These are phyloP conservation scores for Regulus satrapa DNA, from an alignment of 2,113 vertebrate genomes.

Conservation along the genomic window DNA sequence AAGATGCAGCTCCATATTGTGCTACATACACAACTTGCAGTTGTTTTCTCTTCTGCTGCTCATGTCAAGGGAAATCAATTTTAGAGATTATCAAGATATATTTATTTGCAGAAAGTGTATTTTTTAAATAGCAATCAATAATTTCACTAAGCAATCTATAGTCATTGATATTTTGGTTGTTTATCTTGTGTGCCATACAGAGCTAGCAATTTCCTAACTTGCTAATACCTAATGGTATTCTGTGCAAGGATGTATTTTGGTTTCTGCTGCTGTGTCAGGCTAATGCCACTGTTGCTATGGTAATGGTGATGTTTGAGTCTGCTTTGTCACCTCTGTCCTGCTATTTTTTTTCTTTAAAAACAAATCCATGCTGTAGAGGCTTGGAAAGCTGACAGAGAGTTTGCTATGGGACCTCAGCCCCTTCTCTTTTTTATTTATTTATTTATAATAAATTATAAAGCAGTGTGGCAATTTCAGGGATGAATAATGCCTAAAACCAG, in stretches of 20 bases:
- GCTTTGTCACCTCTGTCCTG: constrained; percentile 77
- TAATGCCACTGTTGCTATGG: constrained; percentile 75
- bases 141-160: constrained; percentile 21
- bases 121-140: constrained; percentile 3
- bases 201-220: constrained; percentile 56
- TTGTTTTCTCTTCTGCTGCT: not conserved
- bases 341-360: constrained; percentile 46
- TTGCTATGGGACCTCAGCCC: constrained; percentile 45
- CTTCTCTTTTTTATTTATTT: constrained; percentile 44
- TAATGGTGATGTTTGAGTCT: constrained; percentile 68
- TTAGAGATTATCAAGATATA: not conserved
- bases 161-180: constrained; percentile 13
- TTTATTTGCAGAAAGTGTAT: not conserved
- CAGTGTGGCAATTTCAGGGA: constrained; percentile 50
- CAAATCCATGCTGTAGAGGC: constrained; percentile 27
- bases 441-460: not conserved
- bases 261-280: constrained; percentile 70
- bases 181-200: not conserved
- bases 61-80: not conserved
- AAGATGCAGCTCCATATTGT: not conserved
- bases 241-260: constrained; percentile 61
- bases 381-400: constrained; percentile 16
- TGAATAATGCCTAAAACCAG: constrained; percentile 24
- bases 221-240: constrained; percentile 41
- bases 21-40: not conserved